Evolutionary conservation across 2,797 vertebrate genomes (phyloP).

Genomic region (Muscicapa striata): DNA sequence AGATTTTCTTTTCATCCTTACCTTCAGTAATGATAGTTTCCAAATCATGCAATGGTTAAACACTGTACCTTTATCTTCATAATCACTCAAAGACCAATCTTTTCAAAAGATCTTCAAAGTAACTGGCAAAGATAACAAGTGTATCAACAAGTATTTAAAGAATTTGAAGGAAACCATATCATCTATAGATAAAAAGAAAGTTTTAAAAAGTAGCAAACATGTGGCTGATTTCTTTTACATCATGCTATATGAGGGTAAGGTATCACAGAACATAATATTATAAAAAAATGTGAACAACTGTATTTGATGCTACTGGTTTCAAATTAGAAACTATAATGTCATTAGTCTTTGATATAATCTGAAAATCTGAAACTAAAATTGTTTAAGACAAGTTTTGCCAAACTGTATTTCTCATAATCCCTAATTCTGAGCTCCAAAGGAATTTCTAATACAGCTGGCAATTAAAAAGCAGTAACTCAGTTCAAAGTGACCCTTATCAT

Average conservation of each 20-base stretch:
- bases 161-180: neutral
- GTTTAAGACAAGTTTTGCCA: neutral
- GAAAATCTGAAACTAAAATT: neutral
- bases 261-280: neutral
- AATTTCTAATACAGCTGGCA: neutral
- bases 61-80: neutral
- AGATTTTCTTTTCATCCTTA: neutral
- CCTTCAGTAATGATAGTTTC: neutral
- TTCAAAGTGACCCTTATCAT: neutral
- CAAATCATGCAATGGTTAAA: slow-evolving; percentile 5
- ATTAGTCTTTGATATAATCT: neutral
- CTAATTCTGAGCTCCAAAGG: neutral
- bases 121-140: neutral
- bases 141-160: slow-evolving; percentile 8
- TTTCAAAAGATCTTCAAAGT: slow-evolving; percentile 30
- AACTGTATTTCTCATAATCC: neutral
- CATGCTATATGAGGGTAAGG: neutral
- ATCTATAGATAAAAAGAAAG: neutral
- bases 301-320: neutral
- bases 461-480: neutral
- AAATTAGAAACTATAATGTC: neutral
- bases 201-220: neutral
- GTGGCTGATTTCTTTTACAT: neutral
- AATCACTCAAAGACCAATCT: neutral
- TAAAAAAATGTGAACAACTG: neutral